A percentile compares a stretch with the other conserved stretches of the same genome.
These are phyloP conservation scores for Eumerus sabulonum DNA, from an alignment of 2,888 invertebrate genomes.

Conservation along the genomic window DNA sequence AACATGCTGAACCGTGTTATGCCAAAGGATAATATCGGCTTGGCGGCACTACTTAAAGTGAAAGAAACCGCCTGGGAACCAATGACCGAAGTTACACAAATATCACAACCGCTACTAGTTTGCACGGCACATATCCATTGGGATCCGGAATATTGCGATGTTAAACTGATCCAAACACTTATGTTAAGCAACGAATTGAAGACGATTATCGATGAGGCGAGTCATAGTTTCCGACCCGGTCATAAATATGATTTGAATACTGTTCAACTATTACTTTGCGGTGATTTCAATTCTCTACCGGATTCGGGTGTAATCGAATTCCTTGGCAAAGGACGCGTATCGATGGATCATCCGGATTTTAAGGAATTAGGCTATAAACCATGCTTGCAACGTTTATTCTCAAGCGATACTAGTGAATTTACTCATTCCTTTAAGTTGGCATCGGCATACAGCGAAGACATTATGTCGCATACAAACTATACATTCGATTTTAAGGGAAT, in stretches of 20 bases:
- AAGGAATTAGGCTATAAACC: conserved; percentile 96
- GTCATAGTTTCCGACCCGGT: conserved; percentile 87
- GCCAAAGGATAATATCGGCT: conserved; percentile 99
- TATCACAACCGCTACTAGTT: conserved; percentile 92
- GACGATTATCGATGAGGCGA: conserved; percentile 91
- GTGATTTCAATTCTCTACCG: conserved; percentile 98
- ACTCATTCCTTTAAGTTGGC: conserved; percentile 97
- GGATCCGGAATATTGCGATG: conserved; percentile 99
- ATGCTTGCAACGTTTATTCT: conserved; percentile 92
- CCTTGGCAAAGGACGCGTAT: conserved; percentile 92
- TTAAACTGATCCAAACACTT: conserved; percentile 99
- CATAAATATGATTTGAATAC: conserved; percentile 86
- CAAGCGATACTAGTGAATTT: conserved; percentile 93
- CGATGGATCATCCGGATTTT: conserved; percentile 96
- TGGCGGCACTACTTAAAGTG: conserved; percentile 96
- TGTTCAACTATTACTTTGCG: conserved; percentile 96
- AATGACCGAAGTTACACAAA: conserved; percentile 87
- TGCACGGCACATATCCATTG: conserved; percentile 99
- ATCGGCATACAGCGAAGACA: conserved; percentile 95
- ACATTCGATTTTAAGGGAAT: conserved; percentile 99
- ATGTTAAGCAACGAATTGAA: conserved; percentile 97
- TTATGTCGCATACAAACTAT: conserved; percentile 99
- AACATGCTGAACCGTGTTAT: conserved; percentile 99
- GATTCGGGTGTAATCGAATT: conserved; percentile 99
- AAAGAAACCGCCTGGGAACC: conserved; percentile 97